A percentile compares a stretch with the other conserved stretches of the same genome.
Conservation (phyloP, 2,888 invertebrate species). For the Elysia crispata region DNA sequence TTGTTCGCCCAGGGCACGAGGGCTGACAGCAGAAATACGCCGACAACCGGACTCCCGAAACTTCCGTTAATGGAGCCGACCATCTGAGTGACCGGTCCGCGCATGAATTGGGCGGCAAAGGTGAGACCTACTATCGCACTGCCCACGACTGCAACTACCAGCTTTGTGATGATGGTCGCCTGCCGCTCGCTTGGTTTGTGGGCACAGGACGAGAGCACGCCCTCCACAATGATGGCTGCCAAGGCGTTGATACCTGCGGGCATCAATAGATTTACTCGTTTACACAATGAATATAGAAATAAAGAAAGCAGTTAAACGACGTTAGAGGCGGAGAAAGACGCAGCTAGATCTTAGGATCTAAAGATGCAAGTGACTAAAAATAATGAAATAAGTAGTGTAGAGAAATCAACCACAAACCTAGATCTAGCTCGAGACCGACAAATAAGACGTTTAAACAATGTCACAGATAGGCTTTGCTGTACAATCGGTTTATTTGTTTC, state of each 20-base stretch:
- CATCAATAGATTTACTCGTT: no score
- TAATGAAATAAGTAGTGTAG: no score
- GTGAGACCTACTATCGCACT: neutral
- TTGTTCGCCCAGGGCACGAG: conserved; percentile 2
- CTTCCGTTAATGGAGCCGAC: neutral
- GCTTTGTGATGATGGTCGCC: neutral
- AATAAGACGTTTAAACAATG: no score
- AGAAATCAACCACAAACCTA: no score
- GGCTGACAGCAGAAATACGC: neutral
- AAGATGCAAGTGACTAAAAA: no score
- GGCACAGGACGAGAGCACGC: neutral
- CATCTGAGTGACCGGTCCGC: conserved; percentile 17
- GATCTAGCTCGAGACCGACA: no score
- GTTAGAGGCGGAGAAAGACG: no score
- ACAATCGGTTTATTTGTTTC: no score
- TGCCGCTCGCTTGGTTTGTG: neutral
- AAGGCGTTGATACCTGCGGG: neutral
- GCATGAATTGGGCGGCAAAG: neutral
- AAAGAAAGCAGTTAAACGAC: no score
- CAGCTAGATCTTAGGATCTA: no score
- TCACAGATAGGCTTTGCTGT: no score
- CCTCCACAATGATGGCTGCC: neutral
- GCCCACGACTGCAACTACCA: neutral
- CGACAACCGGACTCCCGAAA: neutral
- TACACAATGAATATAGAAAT: no score